Evolutionary conservation across 2,113 vertebrate species (phyloP).

Genomic region (Misgurnus mizolepis): DNA sequence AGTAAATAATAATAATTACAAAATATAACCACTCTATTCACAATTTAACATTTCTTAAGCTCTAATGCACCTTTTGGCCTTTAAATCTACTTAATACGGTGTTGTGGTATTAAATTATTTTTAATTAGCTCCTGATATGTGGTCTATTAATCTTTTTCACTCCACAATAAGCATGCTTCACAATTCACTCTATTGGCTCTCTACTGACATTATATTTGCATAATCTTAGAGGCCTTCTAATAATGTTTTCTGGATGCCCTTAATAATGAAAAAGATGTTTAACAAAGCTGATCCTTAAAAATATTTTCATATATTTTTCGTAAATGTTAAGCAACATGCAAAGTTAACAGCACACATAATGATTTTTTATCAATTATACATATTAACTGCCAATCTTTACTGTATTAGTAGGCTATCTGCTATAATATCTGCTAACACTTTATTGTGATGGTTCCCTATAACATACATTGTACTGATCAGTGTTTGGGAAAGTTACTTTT

Average conservation of each 20-base stretch:
- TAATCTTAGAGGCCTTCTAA: not conserved
- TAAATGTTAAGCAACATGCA: not conserved
- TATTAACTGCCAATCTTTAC: no score
- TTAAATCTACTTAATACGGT: not conserved
- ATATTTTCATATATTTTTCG: not conserved
- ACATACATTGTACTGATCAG: no score
- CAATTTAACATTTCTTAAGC: not conserved
- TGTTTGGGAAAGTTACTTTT: no score
- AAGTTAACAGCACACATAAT: not conserved
- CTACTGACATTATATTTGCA: not conserved
- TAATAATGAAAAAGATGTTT: not conserved
- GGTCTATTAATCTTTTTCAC: not conserved
- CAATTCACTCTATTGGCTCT: not conserved
- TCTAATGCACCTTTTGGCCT: not conserved
- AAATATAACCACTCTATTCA: not conserved
- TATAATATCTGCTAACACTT: no score
- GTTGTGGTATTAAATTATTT: not conserved
- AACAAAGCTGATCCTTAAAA: not conserved
- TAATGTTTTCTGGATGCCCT: not conserved
- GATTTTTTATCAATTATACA: no score
- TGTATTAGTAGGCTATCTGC: no score
- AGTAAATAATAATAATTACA: not conserved
- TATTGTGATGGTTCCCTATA: no score
- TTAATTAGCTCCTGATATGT: slow-evolving; percentile 7
- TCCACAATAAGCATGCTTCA: not conserved